Conservation (phyloP, 2,888 invertebrate genomes). For the Xylophagus ater region DNA sequence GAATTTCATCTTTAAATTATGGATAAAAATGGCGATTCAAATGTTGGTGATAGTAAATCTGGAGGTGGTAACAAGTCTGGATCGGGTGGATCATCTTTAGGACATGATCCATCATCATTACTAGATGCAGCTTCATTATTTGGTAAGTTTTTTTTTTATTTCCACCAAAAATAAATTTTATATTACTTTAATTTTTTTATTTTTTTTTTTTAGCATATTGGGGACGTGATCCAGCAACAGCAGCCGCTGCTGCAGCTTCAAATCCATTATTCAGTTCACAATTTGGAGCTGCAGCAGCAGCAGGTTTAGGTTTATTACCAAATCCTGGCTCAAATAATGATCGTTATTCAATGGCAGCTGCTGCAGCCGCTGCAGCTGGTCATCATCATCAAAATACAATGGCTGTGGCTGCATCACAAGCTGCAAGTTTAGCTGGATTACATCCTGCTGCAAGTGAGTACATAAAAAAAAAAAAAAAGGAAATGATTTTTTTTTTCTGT, state of each 20-base stretch:
- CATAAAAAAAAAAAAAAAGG: background rate
- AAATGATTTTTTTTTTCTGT: background rate
- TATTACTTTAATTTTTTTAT: conserved; percentile 3
- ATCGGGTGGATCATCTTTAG: conserved; percentile 46
- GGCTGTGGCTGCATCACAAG: conserved; percentile 76
- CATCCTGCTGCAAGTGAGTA: conserved; percentile 61
- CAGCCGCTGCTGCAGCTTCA: conserved; percentile 37
- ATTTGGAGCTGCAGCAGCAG: conserved; percentile 38
- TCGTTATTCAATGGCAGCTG: conserved; percentile 36
- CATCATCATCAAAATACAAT: conserved; percentile 58
- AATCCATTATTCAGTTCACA: conserved; percentile 38
- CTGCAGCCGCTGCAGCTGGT: conserved; percentile 38
- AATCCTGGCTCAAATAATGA: conserved; percentile 40
- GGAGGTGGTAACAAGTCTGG: conserved; percentile 35
- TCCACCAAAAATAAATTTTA: background rate
- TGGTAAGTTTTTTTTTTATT: conserved; percentile 44
- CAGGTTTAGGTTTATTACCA: conserved; percentile 35
- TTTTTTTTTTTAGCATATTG: conserved; percentile 57
- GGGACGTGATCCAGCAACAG: conserved; percentile 52
- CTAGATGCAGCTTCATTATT: conserved; percentile 72
- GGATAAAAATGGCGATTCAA: conserved; percentile 70
- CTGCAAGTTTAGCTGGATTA: conserved; percentile 64
- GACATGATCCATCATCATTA: conserved; percentile 54
- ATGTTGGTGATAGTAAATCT: conserved; percentile 42
- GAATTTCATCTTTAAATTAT: too few relatives aligned